Evolutionary conservation across 2,113 vertebrate species (phyloP).

Genomic region (Gopherus flavomarginatus): DNA sequence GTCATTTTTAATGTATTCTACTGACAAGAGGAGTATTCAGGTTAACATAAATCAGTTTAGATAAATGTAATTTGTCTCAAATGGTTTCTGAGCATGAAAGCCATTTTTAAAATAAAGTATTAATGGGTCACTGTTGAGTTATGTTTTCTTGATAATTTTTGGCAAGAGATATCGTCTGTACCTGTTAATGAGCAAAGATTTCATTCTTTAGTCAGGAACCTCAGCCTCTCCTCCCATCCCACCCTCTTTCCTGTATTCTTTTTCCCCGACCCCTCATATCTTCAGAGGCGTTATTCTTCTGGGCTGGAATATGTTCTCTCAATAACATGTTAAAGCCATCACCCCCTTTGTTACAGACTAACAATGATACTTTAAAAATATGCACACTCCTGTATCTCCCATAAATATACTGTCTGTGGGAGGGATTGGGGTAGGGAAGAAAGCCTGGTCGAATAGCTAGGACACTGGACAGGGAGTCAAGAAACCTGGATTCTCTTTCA

Average conservation of each 20-base stretch:
- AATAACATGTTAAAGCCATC: not conserved
- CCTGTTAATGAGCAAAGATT: not conserved
- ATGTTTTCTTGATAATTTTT: not conserved
- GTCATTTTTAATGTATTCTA: not conserved
- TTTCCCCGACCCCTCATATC: not conserved
- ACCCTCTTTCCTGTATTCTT: not conserved
- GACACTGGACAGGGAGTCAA: not conserved
- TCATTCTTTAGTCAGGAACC: not conserved
- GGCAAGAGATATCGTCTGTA: too few species aligned
- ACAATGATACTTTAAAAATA: not conserved
- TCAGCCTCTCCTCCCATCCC: not conserved
- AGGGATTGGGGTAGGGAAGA: not conserved
- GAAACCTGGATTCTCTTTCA: not conserved
- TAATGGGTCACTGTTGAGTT: not conserved
- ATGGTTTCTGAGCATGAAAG: not conserved
- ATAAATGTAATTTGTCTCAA: rapidly evolving
- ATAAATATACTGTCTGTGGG: not conserved
- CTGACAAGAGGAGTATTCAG: not conserved
- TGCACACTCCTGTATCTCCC: not conserved
- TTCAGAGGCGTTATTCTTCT: not conserved
- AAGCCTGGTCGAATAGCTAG: slow-evolving; percentile 9
- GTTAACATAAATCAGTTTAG: not conserved
- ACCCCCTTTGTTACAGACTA: not conserved
- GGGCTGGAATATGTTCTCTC: not conserved
- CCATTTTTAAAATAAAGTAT: not conserved